Conservation (phyloP, 2,113 vertebrate species). For the Isurus oxyrinchus region DNA sequence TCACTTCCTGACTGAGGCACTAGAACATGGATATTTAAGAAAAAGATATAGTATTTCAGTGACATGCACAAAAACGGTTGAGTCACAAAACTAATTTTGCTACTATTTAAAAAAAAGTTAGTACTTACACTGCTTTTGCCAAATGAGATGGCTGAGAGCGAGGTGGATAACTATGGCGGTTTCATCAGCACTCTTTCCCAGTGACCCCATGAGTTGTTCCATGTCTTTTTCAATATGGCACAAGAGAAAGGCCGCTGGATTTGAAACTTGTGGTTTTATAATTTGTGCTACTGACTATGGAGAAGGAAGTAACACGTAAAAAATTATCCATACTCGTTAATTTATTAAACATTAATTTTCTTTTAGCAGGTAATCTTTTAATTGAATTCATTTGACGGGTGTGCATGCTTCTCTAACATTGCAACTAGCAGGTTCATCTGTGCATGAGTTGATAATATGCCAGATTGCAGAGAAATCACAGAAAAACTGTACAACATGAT, state of each 20-base stretch:
- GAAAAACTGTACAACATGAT: not conserved
- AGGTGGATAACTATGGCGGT: conserved; percentile 61
- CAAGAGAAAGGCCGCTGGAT: conserved; percentile 61
- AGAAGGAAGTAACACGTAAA: not conserved
- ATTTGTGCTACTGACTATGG: conserved; percentile 57
- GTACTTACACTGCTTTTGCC: conserved; percentile 57
- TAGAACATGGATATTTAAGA: conserved; percentile 44
- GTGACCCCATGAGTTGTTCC: conserved; percentile 60
- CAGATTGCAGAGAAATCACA: not conserved
- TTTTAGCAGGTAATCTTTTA: not conserved
- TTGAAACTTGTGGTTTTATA: conserved; percentile 59
- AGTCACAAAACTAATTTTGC: not conserved
- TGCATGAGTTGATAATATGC: not conserved
- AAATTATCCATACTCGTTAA: not conserved
- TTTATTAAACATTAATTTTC: not conserved
- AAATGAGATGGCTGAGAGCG: conserved; percentile 60
- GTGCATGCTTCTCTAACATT: not conserved
- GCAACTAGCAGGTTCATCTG: not conserved
- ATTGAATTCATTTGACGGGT: not conserved
- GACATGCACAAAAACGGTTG: not conserved
- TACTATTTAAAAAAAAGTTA: not conserved
- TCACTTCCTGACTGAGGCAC: conserved; percentile 52
- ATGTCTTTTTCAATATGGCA: conserved; percentile 69
- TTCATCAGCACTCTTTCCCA: conserved; percentile 78
- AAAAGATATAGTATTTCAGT: not conserved